These are phyloP conservation scores for Lysandra bellargus DNA, from an alignment of 2,888 invertebrate species.

Conservation along the genomic window DNA sequence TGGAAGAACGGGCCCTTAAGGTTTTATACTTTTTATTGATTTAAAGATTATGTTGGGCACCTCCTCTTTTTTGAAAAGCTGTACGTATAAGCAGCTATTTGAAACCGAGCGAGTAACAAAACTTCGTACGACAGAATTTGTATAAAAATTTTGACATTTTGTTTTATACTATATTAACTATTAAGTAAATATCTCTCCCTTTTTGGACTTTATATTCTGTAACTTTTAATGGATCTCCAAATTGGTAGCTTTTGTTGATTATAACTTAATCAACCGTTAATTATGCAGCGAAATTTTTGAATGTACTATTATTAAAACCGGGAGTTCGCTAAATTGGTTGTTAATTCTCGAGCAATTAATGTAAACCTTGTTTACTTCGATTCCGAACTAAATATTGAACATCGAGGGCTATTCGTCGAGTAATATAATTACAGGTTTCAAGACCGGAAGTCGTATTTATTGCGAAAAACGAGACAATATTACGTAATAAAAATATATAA, in stretches of 20 bases:
- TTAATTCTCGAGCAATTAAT: not conserved
- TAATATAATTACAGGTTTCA: not conserved
- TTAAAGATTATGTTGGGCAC: no score
- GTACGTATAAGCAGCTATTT: no score
- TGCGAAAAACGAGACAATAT: not conserved
- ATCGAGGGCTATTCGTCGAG: not conserved
- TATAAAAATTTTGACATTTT: no score
- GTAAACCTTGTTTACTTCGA: not conserved
- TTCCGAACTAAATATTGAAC: slow-evolving; percentile 9
- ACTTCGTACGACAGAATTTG: no score
- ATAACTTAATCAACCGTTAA: slow-evolving; percentile 3
- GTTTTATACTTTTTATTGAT: no score
- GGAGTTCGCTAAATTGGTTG: slow-evolving; percentile 15
- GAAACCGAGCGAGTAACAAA: no score
- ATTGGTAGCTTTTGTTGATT: slow-evolving; percentile 3
- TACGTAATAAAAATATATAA: no score
- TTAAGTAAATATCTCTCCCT: not conserved
- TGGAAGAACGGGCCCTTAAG: no score
- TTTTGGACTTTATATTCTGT: not conserved
- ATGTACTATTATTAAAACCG: not conserved
- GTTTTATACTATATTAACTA: not conserved
- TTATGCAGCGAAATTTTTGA: not conserved
- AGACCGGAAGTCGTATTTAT: not conserved
- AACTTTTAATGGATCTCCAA: slow-evolving; percentile 14
- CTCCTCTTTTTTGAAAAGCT: no score